phyloP scores from a whole-genome alignment of 2,113 vertebrate species.

The Tragelaphus buxtoni region DNA sequence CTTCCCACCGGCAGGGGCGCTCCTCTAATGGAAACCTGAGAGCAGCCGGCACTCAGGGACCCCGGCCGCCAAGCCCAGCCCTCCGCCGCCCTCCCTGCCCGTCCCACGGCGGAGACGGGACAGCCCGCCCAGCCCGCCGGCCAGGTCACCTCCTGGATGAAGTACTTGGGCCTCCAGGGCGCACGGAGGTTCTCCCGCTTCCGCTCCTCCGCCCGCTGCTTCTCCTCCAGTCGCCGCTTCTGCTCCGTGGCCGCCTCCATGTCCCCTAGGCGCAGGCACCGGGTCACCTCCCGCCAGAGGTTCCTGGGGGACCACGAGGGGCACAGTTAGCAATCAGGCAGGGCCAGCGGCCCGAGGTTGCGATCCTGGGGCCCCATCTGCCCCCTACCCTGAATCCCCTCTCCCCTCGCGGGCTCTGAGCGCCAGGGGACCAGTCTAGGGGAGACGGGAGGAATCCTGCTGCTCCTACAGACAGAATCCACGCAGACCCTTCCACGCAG shows the following conservation, averaged over 20 bases:
- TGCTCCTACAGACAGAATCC: not conserved
- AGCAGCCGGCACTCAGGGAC: not conserved
- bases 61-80: accelerated
- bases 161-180: conserved; percentile 90
- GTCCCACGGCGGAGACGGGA: accelerated
- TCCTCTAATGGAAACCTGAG: not conserved
- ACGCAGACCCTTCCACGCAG: not conserved
- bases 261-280: conserved; percentile 87
- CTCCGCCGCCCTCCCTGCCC: not conserved
- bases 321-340: not conserved
- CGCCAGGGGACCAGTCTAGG: not conserved
- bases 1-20: not conserved
- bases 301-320: conserved; percentile 73
- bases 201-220: conserved; percentile 88
- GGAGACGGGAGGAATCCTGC: accelerated
- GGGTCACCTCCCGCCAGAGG: conserved; percentile 93
- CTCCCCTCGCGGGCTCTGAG: not conserved
- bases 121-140: not conserved
- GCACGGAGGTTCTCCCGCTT: conserved; percentile 81
- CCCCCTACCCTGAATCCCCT: not conserved
- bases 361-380: not conserved
- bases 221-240: conserved; percentile 91
- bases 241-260: conserved; percentile 90
- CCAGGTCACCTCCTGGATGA: conserved; percentile 90
- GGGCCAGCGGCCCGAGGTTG: accelerated